Evolutionary conservation across 2,888 invertebrate species (phyloP).

Genomic region (Hoplodrina blanda): DNA sequence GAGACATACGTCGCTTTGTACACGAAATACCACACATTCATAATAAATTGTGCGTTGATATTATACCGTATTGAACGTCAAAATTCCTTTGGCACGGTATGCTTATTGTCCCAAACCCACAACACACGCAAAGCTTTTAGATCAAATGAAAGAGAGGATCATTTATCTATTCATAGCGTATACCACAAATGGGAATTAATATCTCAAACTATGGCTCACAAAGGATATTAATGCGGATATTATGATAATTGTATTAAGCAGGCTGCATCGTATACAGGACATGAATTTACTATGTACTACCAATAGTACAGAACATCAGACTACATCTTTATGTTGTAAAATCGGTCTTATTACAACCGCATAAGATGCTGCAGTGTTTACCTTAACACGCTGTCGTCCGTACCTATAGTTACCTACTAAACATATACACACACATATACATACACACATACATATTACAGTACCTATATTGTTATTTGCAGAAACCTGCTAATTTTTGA

Average conservation of each 20-base stretch:
- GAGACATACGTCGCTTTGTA: not conserved
- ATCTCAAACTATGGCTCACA: constrained; percentile 1
- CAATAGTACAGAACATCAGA: no score
- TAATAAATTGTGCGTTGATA: constrained; percentile 9
- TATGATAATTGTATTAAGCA: constrained; percentile 12
- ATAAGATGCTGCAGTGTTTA: no score
- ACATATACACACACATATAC: no score
- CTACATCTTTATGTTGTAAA: no score
- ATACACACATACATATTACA: no score
- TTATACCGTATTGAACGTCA: constrained; percentile 9
- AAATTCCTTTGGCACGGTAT: constrained; percentile 17
- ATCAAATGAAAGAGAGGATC: constrained; percentile 12
- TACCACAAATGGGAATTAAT: constrained; percentile 19
- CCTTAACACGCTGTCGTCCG: no score
- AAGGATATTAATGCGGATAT: constrained; percentile 5
- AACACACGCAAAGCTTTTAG: constrained; percentile 17
- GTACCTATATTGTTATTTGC: no score
- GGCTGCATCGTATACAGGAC: not conserved
- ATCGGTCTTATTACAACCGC: no score
- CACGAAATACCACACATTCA: not conserved
- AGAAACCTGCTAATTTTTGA: no score
- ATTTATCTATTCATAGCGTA: constrained; percentile 11
- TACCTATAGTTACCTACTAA: no score
- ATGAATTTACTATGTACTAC: not conserved
- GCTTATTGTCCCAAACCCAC: constrained; percentile 20